Percentiles rank a stretch among this genome's conserved stretches.
These are phyloP conservation scores for Danaus melanippus DNA, from an alignment of 1,140 invertebrate species.

Conservation along the genomic window DNA sequence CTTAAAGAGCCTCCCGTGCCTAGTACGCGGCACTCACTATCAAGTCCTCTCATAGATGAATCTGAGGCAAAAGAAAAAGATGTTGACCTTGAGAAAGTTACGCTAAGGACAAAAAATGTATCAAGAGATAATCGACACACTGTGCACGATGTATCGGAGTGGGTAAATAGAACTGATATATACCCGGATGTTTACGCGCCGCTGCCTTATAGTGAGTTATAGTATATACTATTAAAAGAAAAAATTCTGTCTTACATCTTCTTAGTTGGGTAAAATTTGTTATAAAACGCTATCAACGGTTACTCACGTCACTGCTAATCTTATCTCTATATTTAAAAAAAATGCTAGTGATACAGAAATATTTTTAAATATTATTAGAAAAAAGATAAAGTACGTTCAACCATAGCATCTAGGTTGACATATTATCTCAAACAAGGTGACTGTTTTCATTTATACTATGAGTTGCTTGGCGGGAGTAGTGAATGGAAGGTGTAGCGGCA, in stretches of 20 bases:
- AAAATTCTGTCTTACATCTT: not conserved
- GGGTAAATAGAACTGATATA: conserved; percentile 53
- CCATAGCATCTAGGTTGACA: too few species aligned
- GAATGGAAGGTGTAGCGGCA: conserved; percentile 27
- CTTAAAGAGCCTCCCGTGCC: conserved; percentile 6
- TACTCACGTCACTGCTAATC: too few species aligned
- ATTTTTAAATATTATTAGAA: too few species aligned
- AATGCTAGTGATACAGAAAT: too few species aligned
- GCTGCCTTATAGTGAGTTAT: conserved; percentile 59
- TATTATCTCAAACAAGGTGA: too few species aligned
- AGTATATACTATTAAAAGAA: not conserved
- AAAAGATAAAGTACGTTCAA: too few species aligned
- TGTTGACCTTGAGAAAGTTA: conserved; percentile 5
- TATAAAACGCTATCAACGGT: too few species aligned
- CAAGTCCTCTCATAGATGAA: too few species aligned
- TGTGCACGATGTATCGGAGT: conserved; percentile 46
- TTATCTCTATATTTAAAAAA: too few species aligned
- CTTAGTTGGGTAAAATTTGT: too few species aligned
- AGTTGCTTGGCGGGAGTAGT: conserved; percentile 28
- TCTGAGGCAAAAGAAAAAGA: conserved; percentile 9
- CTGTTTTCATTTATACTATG: too few species aligned
- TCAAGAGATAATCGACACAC: conserved; percentile 44
- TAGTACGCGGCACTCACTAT: too few species aligned
- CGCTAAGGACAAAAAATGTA: conserved; percentile 14
- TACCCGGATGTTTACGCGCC: conserved; percentile 66